These are phyloP conservation scores for Callospermophilus lateralis DNA, from an alignment of 2,113 vertebrate genomes.

Conservation along the genomic window DNA sequence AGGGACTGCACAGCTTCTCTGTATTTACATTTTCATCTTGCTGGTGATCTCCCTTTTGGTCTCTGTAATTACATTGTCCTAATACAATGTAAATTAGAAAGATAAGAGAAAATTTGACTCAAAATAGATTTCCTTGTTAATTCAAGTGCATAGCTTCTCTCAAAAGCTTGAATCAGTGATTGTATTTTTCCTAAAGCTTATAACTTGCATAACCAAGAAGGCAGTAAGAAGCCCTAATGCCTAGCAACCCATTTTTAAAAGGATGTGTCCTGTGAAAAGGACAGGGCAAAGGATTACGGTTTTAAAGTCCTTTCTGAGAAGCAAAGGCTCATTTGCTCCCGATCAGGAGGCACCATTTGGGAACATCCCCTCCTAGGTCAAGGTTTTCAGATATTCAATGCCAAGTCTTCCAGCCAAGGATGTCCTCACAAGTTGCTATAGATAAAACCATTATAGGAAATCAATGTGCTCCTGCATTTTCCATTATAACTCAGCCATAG, in stretches of 20 bases:
- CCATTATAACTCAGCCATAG: not conserved
- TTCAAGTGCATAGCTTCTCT: not conserved
- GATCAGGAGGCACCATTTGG: not conserved
- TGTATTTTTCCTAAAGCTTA: not conserved
- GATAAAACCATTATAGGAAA: conserved; percentile 79
- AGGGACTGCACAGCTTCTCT: rapidly evolving
- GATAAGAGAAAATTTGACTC: not conserved
- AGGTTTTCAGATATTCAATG: not conserved
- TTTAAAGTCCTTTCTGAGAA: not conserved
- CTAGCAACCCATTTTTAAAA: not conserved
- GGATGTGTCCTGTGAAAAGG: not conserved
- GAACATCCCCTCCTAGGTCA: not conserved
- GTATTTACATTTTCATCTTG: not conserved
- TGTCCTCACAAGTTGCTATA: conserved; percentile 46
- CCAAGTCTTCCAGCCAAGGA: conserved; percentile 48
- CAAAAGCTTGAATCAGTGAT: not conserved
- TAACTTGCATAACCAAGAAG: not conserved
- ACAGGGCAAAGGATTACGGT: not conserved
- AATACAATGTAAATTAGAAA: not conserved
- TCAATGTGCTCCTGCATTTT: not conserved
- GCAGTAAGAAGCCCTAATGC: not conserved
- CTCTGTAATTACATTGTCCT: conserved; percentile 2
- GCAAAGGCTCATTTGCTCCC: not conserved
- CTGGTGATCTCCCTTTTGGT: not conserved
- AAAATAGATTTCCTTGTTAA: not conserved